Evolutionary conservation across 1,140 invertebrate species (phyloP), one percentile per base, ranked within the genome.

Genomic region (Drosophila fuyamai): DNA sequence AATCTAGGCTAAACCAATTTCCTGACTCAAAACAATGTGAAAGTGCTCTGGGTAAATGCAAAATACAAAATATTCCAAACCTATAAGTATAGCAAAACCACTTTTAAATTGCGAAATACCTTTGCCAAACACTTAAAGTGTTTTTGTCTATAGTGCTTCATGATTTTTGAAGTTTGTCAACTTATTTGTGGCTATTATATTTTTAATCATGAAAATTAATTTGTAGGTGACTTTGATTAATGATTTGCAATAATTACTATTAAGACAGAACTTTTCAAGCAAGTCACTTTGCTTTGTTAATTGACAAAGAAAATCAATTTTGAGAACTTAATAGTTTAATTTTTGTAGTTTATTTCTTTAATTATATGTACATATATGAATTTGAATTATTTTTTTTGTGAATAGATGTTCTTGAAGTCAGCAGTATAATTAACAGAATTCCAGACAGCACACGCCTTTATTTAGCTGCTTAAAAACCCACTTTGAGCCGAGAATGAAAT

Each of bases 1-100:
- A 84, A 73, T 84, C 14, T 13, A 2, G 16, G 40, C 12, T 36
- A 72, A 72, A 18, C 27, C 36, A 4, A 71, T 71, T 58, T 56
- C 4, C 29, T 27, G 5, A 18, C 12, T 14, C 12, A n/a, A 58
- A n/a, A 8, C 4, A 27, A 53, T 29, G 16, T 23, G 50, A 48
- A 41, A 48, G 16, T 55, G 10, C n/a, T 14, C 9, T 29, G 2
- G 46, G 36, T 9, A 10, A 8, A 38, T 27, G 32, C 9, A 2
- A 44, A 14, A 10, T 13, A 5, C 12, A 12, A 9, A 7, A 43
- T 53, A 51, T 12, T 51, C 13, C 7, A 32, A 32, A 32, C 4
- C 36, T 38, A n/a, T 13, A 40, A 13, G 38, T 40, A 12, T 40
- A 2, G 38, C 38, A 40, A 40, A 40, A 40, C 1, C 10, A 40